A percentile compares a stretch with the other conserved stretches of the same genome.
phyloP scores from a whole-genome alignment of 2,797 vertebrate genomes.

The Gambusia yucatana region DNA sequence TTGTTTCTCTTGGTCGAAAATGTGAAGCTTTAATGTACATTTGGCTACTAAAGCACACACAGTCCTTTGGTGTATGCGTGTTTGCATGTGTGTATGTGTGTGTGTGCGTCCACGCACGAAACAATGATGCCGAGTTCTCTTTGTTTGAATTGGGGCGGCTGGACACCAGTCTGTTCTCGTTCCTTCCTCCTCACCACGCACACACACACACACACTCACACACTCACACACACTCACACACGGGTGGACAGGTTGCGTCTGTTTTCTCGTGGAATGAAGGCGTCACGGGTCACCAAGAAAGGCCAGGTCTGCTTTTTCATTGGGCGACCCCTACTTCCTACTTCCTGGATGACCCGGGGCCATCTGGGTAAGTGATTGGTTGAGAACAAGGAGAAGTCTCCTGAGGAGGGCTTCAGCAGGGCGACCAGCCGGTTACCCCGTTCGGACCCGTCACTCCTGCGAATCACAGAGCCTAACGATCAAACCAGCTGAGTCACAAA shows the following conservation, averaged over 20 bases:
- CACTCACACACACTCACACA: slow-evolving; percentile 7
- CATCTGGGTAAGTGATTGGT: slow-evolving; percentile 95
- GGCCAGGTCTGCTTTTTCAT: slow-evolving; percentile 77
- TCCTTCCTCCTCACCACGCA: slow-evolving; percentile 38
- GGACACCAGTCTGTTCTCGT: slow-evolving; percentile 40
- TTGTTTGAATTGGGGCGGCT: slow-evolving; percentile 45
- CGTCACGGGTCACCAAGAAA: slow-evolving; percentile 73
- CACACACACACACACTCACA: not conserved
- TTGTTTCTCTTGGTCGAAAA: slow-evolving; percentile 52
- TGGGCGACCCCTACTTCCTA: slow-evolving; percentile 80
- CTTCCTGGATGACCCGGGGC: slow-evolving; percentile 88
- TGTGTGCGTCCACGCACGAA: slow-evolving; percentile 2
- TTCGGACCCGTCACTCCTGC: slow-evolving; percentile 87
- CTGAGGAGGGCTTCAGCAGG: slow-evolving; percentile 37
- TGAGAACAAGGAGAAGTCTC: slow-evolving; percentile 52
- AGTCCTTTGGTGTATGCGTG: slow-evolving; percentile 16
- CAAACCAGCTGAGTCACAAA: slow-evolving; percentile 86
- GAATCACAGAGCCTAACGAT: slow-evolving; percentile 92
- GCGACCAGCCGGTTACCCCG: slow-evolving; percentile 82
- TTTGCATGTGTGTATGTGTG: slow-evolving; percentile 18
- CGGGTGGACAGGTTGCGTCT: slow-evolving; percentile 50
- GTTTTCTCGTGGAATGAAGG: slow-evolving; percentile 72
- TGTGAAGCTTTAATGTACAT: slow-evolving; percentile 74
- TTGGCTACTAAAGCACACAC: slow-evolving; percentile 51
- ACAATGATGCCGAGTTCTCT: slow-evolving; percentile 54